Evolutionary conservation across 2,888 invertebrate species (phyloP).

Genomic region (Agriopis aurantiaria): DNA sequence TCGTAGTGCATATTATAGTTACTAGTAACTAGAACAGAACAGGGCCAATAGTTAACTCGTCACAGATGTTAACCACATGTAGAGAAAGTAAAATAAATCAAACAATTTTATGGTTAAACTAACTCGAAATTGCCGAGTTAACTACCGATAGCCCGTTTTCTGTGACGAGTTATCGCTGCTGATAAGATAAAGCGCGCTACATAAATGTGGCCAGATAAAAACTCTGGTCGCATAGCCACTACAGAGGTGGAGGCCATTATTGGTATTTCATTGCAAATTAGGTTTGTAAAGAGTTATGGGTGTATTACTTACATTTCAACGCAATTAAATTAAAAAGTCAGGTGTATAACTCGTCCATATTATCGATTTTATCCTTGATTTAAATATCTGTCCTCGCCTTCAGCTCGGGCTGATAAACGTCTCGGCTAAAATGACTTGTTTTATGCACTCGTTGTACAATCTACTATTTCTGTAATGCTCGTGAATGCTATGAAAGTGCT

Average conservation of each 20-base stretch:
- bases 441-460: too few species aligned
- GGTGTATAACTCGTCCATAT: too few species aligned
- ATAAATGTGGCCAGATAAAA: conserved; percentile 27
- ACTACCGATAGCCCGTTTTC: conserved; percentile 29
- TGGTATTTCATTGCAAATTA: conserved; percentile 1
- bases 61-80: conserved; percentile 32
- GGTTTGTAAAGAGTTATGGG: background rate
- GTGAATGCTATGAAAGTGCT: too few species aligned
- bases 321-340: too few species aligned
- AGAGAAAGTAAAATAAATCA: conserved; percentile 35
- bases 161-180: conserved; percentile 30
- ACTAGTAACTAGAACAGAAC: conserved; percentile 13
- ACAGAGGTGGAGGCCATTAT: conserved; percentile 9
- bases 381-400: too few species aligned
- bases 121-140: conserved; percentile 34
- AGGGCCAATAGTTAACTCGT: conserved; percentile 16
- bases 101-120: conserved; percentile 37
- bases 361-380: too few species aligned
- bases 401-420: too few species aligned
- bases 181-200: conserved; percentile 32
- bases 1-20: background rate
- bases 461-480: too few species aligned
- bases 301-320: too few species aligned
- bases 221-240: conserved; percentile 20
- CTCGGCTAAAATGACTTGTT: too few species aligned